phyloP scores from a whole-genome alignment of 2,888 invertebrate species.

The Ectemnius lituratus region DNA sequence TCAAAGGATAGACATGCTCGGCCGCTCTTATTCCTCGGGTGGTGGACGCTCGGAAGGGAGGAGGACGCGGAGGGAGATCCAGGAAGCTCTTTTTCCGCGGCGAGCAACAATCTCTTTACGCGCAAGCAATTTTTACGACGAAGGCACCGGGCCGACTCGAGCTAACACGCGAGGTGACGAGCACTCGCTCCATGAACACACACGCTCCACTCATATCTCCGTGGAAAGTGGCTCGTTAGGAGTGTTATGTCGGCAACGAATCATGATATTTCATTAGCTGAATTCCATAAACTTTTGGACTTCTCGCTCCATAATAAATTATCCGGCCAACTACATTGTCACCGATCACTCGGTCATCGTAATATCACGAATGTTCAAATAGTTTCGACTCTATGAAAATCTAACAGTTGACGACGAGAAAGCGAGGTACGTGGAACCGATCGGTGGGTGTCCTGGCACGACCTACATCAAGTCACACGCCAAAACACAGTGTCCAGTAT shows the following conservation, averaged over 20 bases:
- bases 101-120: conserved; percentile 76
- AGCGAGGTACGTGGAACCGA: conserved; percentile 1
- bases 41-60: not conserved
- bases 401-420: not conserved
- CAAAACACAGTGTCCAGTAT: conserved; percentile 6
- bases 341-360: too few species aligned
- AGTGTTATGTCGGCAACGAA: not conserved
- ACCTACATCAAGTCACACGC: conserved; percentile 5
- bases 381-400: too few species aligned
- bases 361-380: too few species aligned
- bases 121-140: conserved; percentile 77
- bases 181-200: conserved; percentile 50
- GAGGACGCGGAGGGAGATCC: conserved; percentile 59
- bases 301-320: too few species aligned
- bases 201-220: conserved; percentile 32
- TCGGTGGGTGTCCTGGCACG: not conserved
- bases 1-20: conserved; percentile 53
- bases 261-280: not conserved
- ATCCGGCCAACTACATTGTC: too few species aligned
- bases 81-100: conserved; percentile 71
- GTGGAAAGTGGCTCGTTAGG: conserved; percentile 54
- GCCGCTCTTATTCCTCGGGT: conserved; percentile 26
- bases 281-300: not conserved
- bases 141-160: conserved; percentile 72
- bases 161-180: conserved; percentile 74